A percentile compares a stretch with the other conserved stretches of the same genome.
Evolutionary conservation across 2,888 invertebrate species (phyloP).

Genomic region (Diadegma fenestrale): DNA sequence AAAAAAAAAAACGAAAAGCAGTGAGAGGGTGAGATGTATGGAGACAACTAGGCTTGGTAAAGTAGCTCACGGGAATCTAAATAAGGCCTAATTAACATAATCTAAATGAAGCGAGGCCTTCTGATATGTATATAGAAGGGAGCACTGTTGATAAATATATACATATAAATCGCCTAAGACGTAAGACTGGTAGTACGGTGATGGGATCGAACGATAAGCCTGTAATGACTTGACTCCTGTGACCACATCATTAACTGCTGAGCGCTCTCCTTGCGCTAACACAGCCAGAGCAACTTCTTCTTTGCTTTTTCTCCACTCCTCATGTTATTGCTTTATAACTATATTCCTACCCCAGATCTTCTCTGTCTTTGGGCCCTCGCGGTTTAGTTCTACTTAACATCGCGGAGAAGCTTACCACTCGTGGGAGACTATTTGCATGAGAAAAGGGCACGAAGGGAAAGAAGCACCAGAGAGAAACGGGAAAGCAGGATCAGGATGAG

Average conservation of each 20-base stretch:
- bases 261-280: slow-evolving; percentile 63
- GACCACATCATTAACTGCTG: slow-evolving; percentile 75
- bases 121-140: slow-evolving; percentile 19
- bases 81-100: slow-evolving; percentile 76
- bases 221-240: slow-evolving; percentile 76
- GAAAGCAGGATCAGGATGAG: neutral
- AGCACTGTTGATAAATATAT: slow-evolving; percentile 36
- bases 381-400: slow-evolving; percentile 39
- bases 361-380: slow-evolving; percentile 34
- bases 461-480: slow-evolving; percentile 6
- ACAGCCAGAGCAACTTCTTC: slow-evolving; percentile 45
- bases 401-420: slow-evolving; percentile 49
- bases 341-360: slow-evolving; percentile 50
- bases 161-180: slow-evolving; percentile 62
- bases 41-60: slow-evolving; percentile 37
- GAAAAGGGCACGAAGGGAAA: slow-evolving; percentile 57
- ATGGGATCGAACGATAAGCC: slow-evolving; percentile 75
- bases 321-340: slow-evolving; percentile 36
- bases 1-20: slow-evolving; percentile 6
- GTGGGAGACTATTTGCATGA: slow-evolving; percentile 68
- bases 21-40: slow-evolving; percentile 17
- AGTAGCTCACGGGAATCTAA: slow-evolving; percentile 71
- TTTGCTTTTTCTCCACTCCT: slow-evolving; percentile 32
- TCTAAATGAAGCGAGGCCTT: slow-evolving; percentile 70
- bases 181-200: slow-evolving; percentile 72